phyloP scores from a whole-genome alignment of 2,797 vertebrate species.

The Notolabrus celidotus region DNA sequence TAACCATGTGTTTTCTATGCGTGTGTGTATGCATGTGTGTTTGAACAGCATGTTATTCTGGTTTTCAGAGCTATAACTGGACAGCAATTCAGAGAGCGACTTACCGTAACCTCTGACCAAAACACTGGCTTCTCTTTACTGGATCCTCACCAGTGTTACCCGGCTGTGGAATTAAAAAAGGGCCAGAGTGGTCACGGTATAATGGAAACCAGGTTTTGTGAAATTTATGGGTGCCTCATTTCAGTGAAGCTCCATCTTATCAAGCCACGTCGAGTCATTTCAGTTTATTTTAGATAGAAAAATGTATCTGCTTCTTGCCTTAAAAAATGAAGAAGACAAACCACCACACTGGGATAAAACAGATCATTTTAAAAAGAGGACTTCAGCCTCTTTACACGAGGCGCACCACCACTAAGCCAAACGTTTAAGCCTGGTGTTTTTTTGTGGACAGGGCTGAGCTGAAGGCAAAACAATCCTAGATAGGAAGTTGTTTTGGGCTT shows the following conservation, averaged over 20 bases:
- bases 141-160: constrained; percentile 42
- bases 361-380: too few species aligned
- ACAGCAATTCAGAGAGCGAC: constrained; percentile 61
- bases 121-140: constrained; percentile 55
- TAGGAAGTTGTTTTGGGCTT: too few species aligned
- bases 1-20: constrained; percentile 61
- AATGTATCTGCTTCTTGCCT: too few species aligned
- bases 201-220: constrained; percentile 10
- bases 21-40: constrained; percentile 34
- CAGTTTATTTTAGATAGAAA: neutral
- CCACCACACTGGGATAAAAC: too few species aligned
- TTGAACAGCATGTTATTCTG: constrained; percentile 75
- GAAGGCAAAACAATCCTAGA: too few species aligned
- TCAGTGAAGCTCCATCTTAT: neutral
- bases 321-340: too few species aligned
- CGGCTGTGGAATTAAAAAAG: constrained; percentile 16
- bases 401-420: too few species aligned
- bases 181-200: constrained; percentile 3
- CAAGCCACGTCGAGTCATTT: neutral
- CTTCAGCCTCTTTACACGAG: too few species aligned
- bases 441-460: too few species aligned
- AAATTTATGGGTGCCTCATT: neutral
- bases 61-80: constrained; percentile 71
- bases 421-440: too few species aligned
- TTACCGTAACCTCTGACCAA: constrained; percentile 75